Conservation (phyloP, 2,797 vertebrate species). For the Aselliscus stoliczkanus region DNA sequence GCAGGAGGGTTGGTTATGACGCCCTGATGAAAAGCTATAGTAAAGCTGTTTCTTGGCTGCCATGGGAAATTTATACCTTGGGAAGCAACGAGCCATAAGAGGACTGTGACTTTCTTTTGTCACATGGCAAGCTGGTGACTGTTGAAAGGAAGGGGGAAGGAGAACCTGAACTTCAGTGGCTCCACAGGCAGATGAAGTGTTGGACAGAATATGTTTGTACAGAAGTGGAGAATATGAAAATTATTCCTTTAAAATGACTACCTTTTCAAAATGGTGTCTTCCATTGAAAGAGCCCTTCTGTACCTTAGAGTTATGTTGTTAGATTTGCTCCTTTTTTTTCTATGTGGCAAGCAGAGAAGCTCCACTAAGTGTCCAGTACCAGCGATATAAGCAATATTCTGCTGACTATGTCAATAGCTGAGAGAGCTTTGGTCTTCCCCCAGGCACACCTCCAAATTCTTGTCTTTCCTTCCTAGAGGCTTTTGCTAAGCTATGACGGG, state of each 20-base stretch:
- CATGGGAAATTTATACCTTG: neutral
- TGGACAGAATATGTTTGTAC: neutral
- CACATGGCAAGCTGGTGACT: neutral
- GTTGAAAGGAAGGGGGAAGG: neutral
- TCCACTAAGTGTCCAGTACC: neutral
- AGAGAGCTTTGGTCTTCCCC: neutral
- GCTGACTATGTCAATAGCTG: neutral
- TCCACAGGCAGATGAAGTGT: neutral
- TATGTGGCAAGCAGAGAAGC: neutral
- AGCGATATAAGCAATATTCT: neutral
- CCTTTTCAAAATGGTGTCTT: neutral
- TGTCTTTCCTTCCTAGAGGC: too few relatives aligned
- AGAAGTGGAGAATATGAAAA: neutral
- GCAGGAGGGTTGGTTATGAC: neutral
- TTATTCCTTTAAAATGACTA: neutral
- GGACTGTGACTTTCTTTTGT: neutral
- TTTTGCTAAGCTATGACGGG: neutral
- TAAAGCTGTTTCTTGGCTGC: neutral
- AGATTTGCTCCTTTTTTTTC: neutral
- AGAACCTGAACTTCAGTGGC: neutral
- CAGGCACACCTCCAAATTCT: accelerated
- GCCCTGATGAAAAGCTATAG: neutral
- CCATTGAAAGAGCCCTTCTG: neutral
- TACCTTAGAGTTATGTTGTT: neutral
- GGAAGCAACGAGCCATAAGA: neutral